Base-by-base conservation (phyloP, 2,797 vertebrate genomes). In the Erethizon dorsatum region DNA sequence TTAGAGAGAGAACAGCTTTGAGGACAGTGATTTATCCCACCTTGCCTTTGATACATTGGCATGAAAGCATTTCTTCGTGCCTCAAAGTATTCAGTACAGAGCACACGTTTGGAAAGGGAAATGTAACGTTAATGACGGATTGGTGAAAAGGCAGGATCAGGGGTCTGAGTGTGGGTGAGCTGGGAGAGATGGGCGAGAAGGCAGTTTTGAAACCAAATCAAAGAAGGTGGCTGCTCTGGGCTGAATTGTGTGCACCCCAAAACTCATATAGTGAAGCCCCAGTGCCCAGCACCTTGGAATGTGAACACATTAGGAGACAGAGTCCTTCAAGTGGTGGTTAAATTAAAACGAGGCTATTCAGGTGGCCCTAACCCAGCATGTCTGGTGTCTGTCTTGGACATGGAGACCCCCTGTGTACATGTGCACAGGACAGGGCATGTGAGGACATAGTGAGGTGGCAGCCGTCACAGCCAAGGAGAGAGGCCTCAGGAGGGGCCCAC, bases 401-500 rank as follows among this genome's bases (percentile, higher is more conserved):
- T 67, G 6, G 24, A 77, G 31, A 83, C 54, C 5, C n/a, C 52
- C 20, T 41, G 50, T 37, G 0, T 33, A 2, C 0, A 10, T 69
- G 9, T 24, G 0, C 31, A 69, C 63, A 54, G 56, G 0, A 33
- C 8, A 54, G 26, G 33, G 26, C 9, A 0, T 37, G 8, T 47
- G 15, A 15, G 45, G 63, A 41, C 59, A 20, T 5, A 24, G 22
- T 6, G 2, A 57, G 87, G 13, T 63, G 57, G 52, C 37, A 3
- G 33, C 67, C 33, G 0, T 10, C 12, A 4, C 31, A 75, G 71
- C 52, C 63, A 26, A 1, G 26, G 37, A 41, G 78, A 12, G 47
- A 61, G 80, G 24, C 33, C 65, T 47, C 8, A 0, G 28, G 41
- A 31, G 41, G 65, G 78, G 5, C 45, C 47, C 45, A 22, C 6